These are phyloP conservation scores for Rhysida immarginata DNA, from an alignment of 1,140 invertebrate species.

Conservation along the genomic window DNA sequence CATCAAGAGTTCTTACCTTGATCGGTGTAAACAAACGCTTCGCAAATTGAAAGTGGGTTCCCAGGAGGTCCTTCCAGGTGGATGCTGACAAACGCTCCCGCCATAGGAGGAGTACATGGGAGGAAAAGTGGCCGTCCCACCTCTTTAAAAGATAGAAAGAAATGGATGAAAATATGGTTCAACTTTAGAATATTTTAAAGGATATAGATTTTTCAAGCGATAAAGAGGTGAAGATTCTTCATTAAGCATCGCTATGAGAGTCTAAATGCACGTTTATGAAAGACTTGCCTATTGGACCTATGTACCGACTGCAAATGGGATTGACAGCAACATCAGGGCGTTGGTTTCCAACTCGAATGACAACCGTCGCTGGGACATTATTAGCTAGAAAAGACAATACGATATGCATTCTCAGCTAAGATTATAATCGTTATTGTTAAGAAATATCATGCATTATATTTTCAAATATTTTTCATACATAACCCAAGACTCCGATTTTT, in stretches of 20 bases:
- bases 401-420: background rate
- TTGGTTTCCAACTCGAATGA: slow-evolving; percentile 84
- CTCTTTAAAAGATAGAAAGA: slow-evolving; percentile 43
- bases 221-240: too few species aligned
- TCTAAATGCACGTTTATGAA: background rate
- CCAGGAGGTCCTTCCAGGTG: slow-evolving; percentile 57
- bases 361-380: slow-evolving; percentile 57
- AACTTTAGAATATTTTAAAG: too few species aligned
- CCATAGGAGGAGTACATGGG: slow-evolving; percentile 87
- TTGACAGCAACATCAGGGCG: slow-evolving; percentile 83
- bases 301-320: slow-evolving; percentile 77
- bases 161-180: too few species aligned
- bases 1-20: slow-evolving; percentile 42
- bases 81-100: slow-evolving; percentile 82
- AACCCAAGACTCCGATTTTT: too few species aligned
- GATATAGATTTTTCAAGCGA: too few species aligned
- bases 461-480: background rate
- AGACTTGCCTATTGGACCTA: slow-evolving; percentile 21
- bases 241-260: too few species aligned
- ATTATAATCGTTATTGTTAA: background rate
- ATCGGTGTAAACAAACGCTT: slow-evolving; percentile 88
- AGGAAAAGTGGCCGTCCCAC: slow-evolving; percentile 81
- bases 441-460: background rate
- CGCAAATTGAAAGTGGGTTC: slow-evolving; percentile 73
- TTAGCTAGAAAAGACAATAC: slow-evolving; percentile 16